phyloP scores from a whole-genome alignment of 92 coral and sea anemone species.

The Porites evermanni region DNA sequence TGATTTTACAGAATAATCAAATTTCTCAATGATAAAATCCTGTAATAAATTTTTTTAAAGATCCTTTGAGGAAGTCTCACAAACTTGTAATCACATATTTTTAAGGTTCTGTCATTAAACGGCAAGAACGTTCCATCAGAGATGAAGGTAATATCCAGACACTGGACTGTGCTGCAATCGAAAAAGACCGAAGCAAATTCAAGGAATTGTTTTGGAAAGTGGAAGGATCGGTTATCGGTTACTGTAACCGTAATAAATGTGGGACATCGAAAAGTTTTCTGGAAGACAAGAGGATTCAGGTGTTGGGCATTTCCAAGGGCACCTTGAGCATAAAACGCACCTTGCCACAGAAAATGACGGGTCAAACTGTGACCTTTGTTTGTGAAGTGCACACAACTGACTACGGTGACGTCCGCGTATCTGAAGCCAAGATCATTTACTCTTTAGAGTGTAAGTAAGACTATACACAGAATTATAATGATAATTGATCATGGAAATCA shows the following conservation, averaged over 20 bases:
- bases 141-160: too few relatives aligned
- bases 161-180: background rate
- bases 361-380: background rate
- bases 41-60: too few relatives aligned
- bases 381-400: background rate
- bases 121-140: too few relatives aligned
- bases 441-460: constrained; percentile 19
- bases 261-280: too few relatives aligned
- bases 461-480: too few relatives aligned
- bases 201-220: background rate
- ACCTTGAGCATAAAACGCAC: background rate
- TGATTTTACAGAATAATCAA: too few relatives aligned
- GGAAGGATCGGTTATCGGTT: background rate
- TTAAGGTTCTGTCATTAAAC: too few relatives aligned
- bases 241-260: background rate
- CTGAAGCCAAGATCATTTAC: background rate
- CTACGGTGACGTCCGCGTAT: too few relatives aligned
- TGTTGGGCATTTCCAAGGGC: background rate
- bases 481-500: too few relatives aligned
- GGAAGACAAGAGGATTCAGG: background rate
- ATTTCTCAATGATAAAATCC: too few relatives aligned
- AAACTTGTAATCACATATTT: too few relatives aligned
- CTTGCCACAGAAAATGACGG: background rate
- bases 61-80: too few relatives aligned
- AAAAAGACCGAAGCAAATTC: background rate